Evolutionary conservation across 2,888 invertebrate species (phyloP), one percentile per base, ranked within the genome.

Genomic region (Teleogryllus oceanicus): DNA sequence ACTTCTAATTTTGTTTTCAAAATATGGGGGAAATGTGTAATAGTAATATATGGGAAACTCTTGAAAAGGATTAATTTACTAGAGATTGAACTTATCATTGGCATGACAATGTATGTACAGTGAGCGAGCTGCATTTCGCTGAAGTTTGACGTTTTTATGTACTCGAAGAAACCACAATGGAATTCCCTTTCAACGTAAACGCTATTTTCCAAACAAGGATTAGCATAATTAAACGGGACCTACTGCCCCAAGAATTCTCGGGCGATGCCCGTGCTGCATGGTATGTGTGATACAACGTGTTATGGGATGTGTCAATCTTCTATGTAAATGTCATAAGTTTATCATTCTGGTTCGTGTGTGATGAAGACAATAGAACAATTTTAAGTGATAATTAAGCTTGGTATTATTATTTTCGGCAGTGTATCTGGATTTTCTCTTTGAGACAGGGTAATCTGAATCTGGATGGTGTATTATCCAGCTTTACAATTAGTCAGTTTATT

Each of bases 171-270:
- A 37, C 37, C 74, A 82, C 50, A 74, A 83, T 83, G 83, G 81
- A 83, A 50, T 83, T 83, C 78, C 80, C 81, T 18, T 83, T 83
- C 74, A 80, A 62, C 50, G 76, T 83, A 21, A 83, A 81, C 76
- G 78, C 75, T 49, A 49, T 82, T 49, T 78, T 83, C 37, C 37
- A 75, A 51, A 50, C 77, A 13, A 81, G 81, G 78, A 81, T 83
- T n/a, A 51, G 74, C 18, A 83, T 81, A 79, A 74, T 83, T n/a
- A 79, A 62, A 74, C 77, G 78, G 20, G 77, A 79, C 24, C 79
- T 82, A 37, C 13, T 82, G 62, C 81, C 82, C 4, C 78, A 81
- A 49, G 80, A 81, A 62, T 82, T 80, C 62, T 77, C 62, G 18
- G 81, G 81, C 21, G 80, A 81, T 78, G 80, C 80, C 21, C 80